phyloP scores from a whole-genome alignment of 2,113 vertebrate species.

The Spizaetus ornatus region DNA sequence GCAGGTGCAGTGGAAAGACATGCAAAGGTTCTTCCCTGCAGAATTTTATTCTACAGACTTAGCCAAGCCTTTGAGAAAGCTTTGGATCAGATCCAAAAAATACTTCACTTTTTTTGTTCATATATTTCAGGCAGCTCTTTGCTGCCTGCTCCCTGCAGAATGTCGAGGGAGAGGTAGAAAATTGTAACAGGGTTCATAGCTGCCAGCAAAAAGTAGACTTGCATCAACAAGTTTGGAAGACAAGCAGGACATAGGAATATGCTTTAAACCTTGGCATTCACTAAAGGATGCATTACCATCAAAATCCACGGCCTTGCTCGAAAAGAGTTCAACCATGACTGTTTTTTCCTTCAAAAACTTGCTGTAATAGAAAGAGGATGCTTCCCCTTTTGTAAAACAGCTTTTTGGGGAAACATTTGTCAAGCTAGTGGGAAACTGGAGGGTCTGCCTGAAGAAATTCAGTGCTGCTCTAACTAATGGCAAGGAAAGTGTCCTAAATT shows the following conservation, averaged over 20 bases:
- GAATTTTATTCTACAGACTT: neutral
- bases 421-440: neutral
- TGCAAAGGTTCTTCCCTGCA: neutral
- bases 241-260: neutral
- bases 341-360: neutral
- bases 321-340: neutral
- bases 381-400: neutral
- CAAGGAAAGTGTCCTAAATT: neutral
- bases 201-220: neutral
- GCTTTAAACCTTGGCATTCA: neutral
- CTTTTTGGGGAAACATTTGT: neutral
- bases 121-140: neutral
- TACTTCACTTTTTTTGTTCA: neutral
- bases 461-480: neutral
- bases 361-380: neutral
- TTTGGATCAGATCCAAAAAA: neutral
- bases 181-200: neutral
- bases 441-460: neutral
- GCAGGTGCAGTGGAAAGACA: neutral
- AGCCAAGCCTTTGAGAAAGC: neutral
- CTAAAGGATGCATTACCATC: neutral
- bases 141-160: neutral
- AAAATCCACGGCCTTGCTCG: neutral
- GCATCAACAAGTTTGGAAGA: neutral
- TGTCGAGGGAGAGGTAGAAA: neutral